These are phyloP conservation scores for Melanotaenia nigrans DNA, from an alignment of 2,797 vertebrate species.

Conservation along the genomic window DNA sequence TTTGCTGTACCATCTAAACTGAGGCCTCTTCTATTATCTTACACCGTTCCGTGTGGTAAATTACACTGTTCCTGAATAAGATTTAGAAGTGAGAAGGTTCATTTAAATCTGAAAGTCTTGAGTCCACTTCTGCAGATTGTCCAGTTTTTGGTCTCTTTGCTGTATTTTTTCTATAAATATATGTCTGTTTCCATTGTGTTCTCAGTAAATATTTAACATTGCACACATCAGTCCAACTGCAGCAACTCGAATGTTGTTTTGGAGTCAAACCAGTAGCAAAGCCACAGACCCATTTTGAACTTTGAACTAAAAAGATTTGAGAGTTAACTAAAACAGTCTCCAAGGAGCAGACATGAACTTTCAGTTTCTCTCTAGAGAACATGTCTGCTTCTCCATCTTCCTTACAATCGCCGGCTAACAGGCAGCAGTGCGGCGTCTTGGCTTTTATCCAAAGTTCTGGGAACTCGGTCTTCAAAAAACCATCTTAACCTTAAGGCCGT, in stretches of 20 bases:
- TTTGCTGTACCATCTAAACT: neutral
- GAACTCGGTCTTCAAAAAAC: slow-evolving; percentile 57
- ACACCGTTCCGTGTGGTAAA: neutral
- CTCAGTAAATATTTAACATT: slow-evolving; percentile 5
- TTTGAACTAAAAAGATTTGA: slow-evolving; percentile 13
- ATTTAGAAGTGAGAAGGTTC: neutral
- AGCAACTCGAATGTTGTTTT: neutral
- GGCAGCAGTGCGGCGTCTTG: slow-evolving; percentile 30
- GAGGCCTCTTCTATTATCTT: neutral
- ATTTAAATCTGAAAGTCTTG: neutral
- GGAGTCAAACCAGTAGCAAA: neutral
- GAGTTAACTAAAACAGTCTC: slow-evolving; percentile 19
- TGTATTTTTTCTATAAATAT: neutral
- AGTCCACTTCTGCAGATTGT: neutral
- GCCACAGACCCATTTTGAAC: neutral
- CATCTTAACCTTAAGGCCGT: slow-evolving; percentile 56
- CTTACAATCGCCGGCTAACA: neutral
- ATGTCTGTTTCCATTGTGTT: neutral
- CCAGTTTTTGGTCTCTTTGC: neutral
- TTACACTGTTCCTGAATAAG: neutral
- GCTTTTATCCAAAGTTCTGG: slow-evolving; percentile 29
- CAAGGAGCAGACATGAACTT: slow-evolving; percentile 2
- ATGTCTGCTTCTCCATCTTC: slow-evolving; percentile 12
- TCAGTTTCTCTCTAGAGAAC: slow-evolving; percentile 7
- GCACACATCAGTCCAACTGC: neutral